Base-by-base conservation (phyloP, 2,888 invertebrate species). In the Strigamia maritima region DNA sequence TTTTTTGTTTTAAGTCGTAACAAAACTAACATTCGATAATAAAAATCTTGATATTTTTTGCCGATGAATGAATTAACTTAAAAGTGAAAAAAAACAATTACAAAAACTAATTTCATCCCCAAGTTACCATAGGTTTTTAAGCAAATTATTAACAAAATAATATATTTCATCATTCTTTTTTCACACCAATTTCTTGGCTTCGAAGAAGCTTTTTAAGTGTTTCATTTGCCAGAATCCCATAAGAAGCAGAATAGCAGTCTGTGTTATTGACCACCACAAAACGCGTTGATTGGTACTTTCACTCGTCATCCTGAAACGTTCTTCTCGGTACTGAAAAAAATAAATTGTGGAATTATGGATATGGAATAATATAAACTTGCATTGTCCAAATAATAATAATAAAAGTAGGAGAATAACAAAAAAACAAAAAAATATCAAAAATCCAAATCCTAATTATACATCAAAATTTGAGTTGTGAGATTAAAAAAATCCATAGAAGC, bases 191-290 rank as follows among this genome's bases (percentile, higher is more conserved):
- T 99, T 99, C 88, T 99, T 99, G 35, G 98, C 98, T 88, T 99
- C 98, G 85, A 99, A 99, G 90, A 99, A 99, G 84, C 95, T 94
- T 89, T 98, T 98, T 82, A 99, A 90, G 90, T 99, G 99, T 84
- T 92, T 91, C 97, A 99, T 98, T 88, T 99, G 99, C 98, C 98
- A 99, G 82, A 95, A 93, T 19, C 99, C 99, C 90, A 98, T 98
- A 40, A 90, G 88, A 0, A 98, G 88, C 14, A 99, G 90, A 65
- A 99, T 94, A 79, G 91, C 89, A 0, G 96, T 95, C 87, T 99
- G 99, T 0, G 93, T 91, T 16, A 97, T 88, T 79, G 97, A 96
- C 98, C 98, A 99, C 95, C 97, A 98, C 31, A 98, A 89, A 0
- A 97, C 97, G 82, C 96, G 89, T 78, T 92, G 92, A 86, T 98